Percentiles rank a stretch among this genome's conserved stretches.
phyloP scores from a whole-genome alignment of 1,140 invertebrate genomes.

The Triops longicaudatus region DNA sequence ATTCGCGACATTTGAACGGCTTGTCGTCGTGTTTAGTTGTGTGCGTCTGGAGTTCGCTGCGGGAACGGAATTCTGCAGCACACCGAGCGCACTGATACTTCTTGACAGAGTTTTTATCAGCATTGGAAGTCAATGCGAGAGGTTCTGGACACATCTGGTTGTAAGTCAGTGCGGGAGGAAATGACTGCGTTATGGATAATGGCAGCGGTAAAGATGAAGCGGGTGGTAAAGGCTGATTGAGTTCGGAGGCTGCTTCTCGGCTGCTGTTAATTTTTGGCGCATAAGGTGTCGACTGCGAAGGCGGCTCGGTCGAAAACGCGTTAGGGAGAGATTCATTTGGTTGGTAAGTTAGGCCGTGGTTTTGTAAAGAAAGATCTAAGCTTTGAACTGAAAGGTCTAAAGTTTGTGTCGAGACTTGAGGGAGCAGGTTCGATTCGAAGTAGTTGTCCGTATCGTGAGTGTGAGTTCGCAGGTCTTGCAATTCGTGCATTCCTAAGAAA shows the following conservation, averaged over 20 bases:
- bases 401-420: conserved; percentile 18
- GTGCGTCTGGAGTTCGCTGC: conserved; percentile 18
- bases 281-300: background rate
- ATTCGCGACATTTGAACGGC: conserved; percentile 24
- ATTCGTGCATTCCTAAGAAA: conserved; percentile 26
- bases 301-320: background rate
- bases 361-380: conserved; percentile 27
- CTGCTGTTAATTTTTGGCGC: background rate
- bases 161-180: conserved; percentile 17
- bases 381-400: conserved; percentile 27
- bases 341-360: conserved; percentile 18
- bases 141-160: conserved; percentile 21
- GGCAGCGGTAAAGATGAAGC: conserved; percentile 26
- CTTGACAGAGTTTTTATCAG: background rate
- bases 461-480: conserved; percentile 27
- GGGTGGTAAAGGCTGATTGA: conserved; percentile 21
- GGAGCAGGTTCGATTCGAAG: conserved; percentile 16
- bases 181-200: conserved; percentile 25
- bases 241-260: background rate
- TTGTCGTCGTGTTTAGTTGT: conserved; percentile 17
- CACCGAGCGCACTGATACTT: conserved; percentile 23
- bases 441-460: conserved; percentile 21
- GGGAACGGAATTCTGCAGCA: conserved; percentile 19
- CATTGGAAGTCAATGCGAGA: background rate
- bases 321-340: background rate